phyloP scores from a whole-genome alignment of 2,888 invertebrate genomes.

The Spicauda simplicius region DNA sequence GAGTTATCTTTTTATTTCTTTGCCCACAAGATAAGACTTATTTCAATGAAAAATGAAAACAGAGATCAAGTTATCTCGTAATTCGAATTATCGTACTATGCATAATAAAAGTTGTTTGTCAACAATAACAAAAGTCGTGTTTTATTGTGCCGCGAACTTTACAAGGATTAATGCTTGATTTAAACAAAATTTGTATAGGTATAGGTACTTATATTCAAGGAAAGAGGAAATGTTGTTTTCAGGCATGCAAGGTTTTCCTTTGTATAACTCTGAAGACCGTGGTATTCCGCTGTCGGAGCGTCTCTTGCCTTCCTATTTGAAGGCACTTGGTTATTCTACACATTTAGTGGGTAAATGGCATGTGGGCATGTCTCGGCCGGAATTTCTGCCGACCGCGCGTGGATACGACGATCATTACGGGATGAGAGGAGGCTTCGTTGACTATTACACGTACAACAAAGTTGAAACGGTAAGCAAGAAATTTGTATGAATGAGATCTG shows the following conservation, averaged over 20 bases:
- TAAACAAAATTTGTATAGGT: no score
- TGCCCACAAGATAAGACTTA: no score
- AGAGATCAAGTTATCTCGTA: no score
- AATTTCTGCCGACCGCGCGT: slow-evolving; percentile 89
- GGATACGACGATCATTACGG: slow-evolving; percentile 94
- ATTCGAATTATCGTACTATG: no score
- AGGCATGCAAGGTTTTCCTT: slow-evolving; percentile 77
- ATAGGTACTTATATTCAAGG: slow-evolving; percentile 4
- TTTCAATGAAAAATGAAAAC: no score
- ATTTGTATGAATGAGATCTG: neutral
- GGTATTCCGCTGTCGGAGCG: slow-evolving; percentile 82
- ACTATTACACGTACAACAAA: slow-evolving; percentile 87
- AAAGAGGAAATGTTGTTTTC: slow-evolving; percentile 42
- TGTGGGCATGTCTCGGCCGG: slow-evolving; percentile 90
- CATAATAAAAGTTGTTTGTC: no score
- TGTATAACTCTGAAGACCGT: slow-evolving; percentile 73
- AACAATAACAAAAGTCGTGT: no score
- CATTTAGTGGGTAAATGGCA: slow-evolving; percentile 97
- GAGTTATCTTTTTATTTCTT: no score
- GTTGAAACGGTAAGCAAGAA: slow-evolving; percentile 65
- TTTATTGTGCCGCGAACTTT: no score
- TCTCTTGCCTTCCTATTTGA: slow-evolving; percentile 86
- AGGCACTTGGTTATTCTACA: slow-evolving; percentile 89
- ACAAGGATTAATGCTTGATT: no score
- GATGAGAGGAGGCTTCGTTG: slow-evolving; percentile 90